Conservation (phyloP, 2,888 invertebrate species). For the Crepidodera aurea region DNA sequence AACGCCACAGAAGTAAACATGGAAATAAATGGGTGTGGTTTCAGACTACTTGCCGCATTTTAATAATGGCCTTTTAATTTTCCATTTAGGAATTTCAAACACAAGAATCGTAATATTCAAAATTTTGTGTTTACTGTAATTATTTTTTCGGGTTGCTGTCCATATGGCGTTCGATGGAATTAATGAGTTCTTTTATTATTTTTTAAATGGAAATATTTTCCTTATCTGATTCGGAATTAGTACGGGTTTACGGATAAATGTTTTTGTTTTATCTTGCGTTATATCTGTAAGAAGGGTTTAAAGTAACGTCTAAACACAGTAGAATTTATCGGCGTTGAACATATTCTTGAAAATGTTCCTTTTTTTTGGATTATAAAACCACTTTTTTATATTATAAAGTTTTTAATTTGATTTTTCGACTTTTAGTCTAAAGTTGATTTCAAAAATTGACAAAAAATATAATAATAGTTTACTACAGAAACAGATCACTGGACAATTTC, state of each 20-base stretch:
- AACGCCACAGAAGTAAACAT: not conserved
- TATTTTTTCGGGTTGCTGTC: conserved; percentile 1
- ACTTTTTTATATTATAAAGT: too few species aligned
- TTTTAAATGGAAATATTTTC: conserved; percentile 25
- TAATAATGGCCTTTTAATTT: conserved; percentile 12
- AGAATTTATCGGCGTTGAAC: too few species aligned
- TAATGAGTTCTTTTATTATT: conserved; percentile 18
- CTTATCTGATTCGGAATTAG: conserved; percentile 23
- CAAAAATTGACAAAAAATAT: too few species aligned
- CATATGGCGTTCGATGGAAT: not conserved
- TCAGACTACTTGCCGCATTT: conserved; percentile 10
- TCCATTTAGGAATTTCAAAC: not conserved
- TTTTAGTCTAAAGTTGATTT: too few species aligned
- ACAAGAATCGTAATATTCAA: not conserved
- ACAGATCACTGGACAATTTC: too few species aligned
- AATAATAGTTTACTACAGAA: too few species aligned
- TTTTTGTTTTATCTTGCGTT: conserved; percentile 18
- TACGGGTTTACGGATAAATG: conserved; percentile 18
- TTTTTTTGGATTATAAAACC: too few species aligned
- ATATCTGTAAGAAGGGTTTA: too few species aligned
- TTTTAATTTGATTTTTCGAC: too few species aligned
- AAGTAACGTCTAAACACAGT: too few species aligned
- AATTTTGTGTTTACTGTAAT: conserved; percentile 4
- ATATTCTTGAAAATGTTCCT: too few species aligned
- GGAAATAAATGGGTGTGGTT: not conserved